Evolutionary conservation across 2,888 invertebrate species (phyloP).

Genomic region (Ennomos quercinarius): DNA sequence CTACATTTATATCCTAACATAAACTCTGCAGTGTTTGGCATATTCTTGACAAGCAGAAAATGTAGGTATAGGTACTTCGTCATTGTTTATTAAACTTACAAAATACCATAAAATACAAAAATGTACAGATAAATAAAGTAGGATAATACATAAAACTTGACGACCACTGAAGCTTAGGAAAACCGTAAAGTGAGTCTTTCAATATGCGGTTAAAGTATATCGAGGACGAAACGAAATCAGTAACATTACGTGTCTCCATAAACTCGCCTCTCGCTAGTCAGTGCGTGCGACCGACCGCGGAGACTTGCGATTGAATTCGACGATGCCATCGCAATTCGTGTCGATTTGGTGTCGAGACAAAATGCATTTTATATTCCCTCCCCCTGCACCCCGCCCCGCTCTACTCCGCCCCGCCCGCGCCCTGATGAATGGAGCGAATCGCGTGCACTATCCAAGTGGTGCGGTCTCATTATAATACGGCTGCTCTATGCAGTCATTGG

Average conservation of each 20-base stretch:
- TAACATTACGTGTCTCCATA: slow-evolving; percentile 1
- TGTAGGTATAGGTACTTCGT: too few species aligned
- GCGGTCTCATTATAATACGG: neutral
- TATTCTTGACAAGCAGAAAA: too few species aligned
- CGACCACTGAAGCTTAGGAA: neutral
- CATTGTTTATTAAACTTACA: too few species aligned
- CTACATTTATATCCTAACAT: too few species aligned
- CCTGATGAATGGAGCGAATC: slow-evolving; percentile 8
- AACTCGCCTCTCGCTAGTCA: neutral
- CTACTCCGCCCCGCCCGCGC: neutral
- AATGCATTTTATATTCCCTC: neutral
- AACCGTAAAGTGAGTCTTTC: slow-evolving; percentile 10
- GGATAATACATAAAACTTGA: slow-evolving; percentile 5
- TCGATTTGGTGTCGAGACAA: too few species aligned
- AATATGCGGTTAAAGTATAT: slow-evolving; percentile 16
- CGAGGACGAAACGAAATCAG: neutral
- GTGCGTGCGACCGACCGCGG: too few species aligned
- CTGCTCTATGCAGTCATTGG: too few species aligned
- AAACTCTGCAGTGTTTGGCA: neutral
- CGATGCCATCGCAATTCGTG: too few species aligned
- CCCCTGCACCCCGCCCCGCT: neutral
- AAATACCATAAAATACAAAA: too few species aligned
- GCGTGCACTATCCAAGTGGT: slow-evolving; percentile 4
- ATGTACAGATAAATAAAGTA: neutral
- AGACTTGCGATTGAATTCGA: too few species aligned